Evolutionary conservation across 2,888 invertebrate genomes (phyloP).

Genomic region (Drosophila birchii): DNA sequence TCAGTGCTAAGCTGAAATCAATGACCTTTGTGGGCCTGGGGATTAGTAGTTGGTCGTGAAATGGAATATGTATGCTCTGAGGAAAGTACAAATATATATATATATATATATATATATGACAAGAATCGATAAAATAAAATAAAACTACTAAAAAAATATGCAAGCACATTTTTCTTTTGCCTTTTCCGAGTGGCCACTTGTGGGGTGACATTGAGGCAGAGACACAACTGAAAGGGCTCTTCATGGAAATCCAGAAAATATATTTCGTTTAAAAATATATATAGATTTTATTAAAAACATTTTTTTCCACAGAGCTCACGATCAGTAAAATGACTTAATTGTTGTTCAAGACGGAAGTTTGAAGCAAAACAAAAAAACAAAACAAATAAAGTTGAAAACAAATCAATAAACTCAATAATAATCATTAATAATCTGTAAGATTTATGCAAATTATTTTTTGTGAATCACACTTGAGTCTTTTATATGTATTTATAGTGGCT

Average conservation of each 20-base stretch:
- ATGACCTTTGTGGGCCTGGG: constrained; percentile 75
- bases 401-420: constrained; percentile 71
- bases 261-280: neutral
- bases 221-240: constrained; percentile 27
- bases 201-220: constrained; percentile 42
- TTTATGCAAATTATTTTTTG: constrained; percentile 65
- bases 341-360: constrained; percentile 66
- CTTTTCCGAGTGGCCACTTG: constrained; percentile 43
- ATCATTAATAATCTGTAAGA: constrained; percentile 69
- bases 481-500: constrained; percentile 60
- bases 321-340: constrained; percentile 69
- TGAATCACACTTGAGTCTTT: constrained; percentile 41
- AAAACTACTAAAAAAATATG: constrained; percentile 20
- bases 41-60: constrained; percentile 67
- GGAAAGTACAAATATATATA: constrained; percentile 24
- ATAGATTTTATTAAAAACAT: constrained; percentile 7
- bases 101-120: constrained; percentile 23
- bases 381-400: constrained; percentile 47
- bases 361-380: constrained; percentile 24
- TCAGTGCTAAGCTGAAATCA: constrained; percentile 79
- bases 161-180: constrained; percentile 33
- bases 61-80: constrained; percentile 58
- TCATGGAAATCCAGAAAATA: constrained; percentile 12
- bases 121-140: constrained; percentile 61
- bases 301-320: constrained; percentile 61